Conservation (phyloP, 2,888 invertebrate genomes). For the Acronicta leporina region DNA sequence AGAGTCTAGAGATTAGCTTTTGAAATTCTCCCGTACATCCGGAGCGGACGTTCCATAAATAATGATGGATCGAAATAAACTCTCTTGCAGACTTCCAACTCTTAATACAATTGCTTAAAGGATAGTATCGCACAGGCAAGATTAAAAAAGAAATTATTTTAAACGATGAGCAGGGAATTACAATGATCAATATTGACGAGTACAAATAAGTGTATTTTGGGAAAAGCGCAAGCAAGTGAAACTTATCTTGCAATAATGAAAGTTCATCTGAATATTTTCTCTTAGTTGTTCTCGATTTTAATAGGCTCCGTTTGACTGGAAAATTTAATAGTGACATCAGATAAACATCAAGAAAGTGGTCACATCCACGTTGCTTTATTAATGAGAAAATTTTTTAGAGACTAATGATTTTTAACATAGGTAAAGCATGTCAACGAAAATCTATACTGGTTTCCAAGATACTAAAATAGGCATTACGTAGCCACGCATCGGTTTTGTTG, state of each 20-base stretch:
- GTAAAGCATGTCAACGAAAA: slow-evolving; percentile 9
- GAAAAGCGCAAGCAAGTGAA: slow-evolving; percentile 35
- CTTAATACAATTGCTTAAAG: slow-evolving; percentile 25
- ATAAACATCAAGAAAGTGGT: slow-evolving; percentile 32
- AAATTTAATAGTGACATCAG: slow-evolving; percentile 39
- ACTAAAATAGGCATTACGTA: slow-evolving; percentile 33
- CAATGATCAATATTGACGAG: slow-evolving; percentile 34
- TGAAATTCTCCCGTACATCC: slow-evolving; percentile 63
- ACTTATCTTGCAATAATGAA: slow-evolving; percentile 29
- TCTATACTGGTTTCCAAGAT: slow-evolving; percentile 13
- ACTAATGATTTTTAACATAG: slow-evolving; percentile 5
- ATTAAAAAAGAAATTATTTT: slow-evolving; percentile 12
- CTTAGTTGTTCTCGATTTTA: slow-evolving; percentile 19
- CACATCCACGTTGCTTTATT: slow-evolving; percentile 7
- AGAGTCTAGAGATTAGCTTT: slow-evolving; percentile 43
- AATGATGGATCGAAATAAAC: slow-evolving; percentile 48
- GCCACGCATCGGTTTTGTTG: slow-evolving; percentile 49
- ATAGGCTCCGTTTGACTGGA: slow-evolving; percentile 16
- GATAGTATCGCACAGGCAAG: slow-evolving; percentile 17
- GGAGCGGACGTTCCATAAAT: slow-evolving; percentile 73
- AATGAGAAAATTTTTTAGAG: slow-evolving; percentile 3
- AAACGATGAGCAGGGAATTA: slow-evolving; percentile 45
- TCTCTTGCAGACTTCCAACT: slow-evolving; percentile 12
- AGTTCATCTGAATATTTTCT: slow-evolving; percentile 50
- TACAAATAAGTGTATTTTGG: slow-evolving; percentile 30